Base-by-base conservation (phyloP, 53 echinoderm and acorn worm species). In the Echinometra lucunter region DNA sequence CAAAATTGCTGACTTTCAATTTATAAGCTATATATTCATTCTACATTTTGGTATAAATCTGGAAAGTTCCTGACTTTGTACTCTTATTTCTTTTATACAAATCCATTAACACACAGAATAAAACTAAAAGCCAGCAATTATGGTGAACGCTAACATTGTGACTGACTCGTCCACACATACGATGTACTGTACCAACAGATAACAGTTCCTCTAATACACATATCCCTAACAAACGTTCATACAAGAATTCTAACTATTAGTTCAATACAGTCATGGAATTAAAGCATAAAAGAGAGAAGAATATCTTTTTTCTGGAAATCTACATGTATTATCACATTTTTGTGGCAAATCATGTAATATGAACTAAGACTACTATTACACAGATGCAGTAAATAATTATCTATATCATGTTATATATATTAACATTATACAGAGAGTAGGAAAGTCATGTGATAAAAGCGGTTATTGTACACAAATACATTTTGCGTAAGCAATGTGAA, bases 1-100 rank as follows among this genome's bases (percentile, higher is more conserved):
- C 94, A 94, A 83, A 94, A 94, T 94, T 94, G 94, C 94, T 94
- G 94, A 92, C 92, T 94, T 85, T 85, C 40, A 74, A 53, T 78
- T 78, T 3, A 78, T 55, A 35, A 91, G 32, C 69, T 91, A 91
- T 91, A 72, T 70, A 78, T 78, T 92, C 57, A 56, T n/a, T 45
- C 80, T 75, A 92, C 75, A 85, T 78, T 92, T 92, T 92, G 93
- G 93, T 92, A 92, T 78, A 92, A 92, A 80, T 74, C 66, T 92
- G 93, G 75, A 75, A 92, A 92, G 45, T 38, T 45, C 34, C 38
- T 47, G 66, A 67, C 85, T 83, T 40, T 55, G 45, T 85, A 58
- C 63, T 83, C 44, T 83, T 63, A 19, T 60, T 32, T 94, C 42
- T 44, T 45, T 78, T 78, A 32, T 55, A 74, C 75, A 92, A 74